Evolutionary conservation across 2,113 vertebrate species (phyloP).

Genomic region (Sapayoa aenigma): DNA sequence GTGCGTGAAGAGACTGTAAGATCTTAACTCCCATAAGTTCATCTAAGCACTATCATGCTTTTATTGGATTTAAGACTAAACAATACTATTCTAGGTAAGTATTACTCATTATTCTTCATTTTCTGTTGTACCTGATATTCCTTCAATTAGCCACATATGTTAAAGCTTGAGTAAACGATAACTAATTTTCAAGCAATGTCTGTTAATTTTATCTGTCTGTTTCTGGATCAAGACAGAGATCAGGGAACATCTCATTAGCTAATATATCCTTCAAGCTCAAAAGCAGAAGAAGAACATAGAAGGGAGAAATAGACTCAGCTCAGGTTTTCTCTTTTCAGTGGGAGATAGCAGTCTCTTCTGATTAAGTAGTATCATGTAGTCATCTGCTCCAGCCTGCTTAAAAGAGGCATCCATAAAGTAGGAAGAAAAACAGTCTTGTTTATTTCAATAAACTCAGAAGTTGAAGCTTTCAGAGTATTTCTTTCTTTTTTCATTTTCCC

Average conservation of each 20-base stretch:
- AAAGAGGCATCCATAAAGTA: background rate
- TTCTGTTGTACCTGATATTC: conserved; percentile 11
- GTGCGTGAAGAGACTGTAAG: background rate
- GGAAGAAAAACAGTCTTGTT: background rate
- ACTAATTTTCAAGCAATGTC: conserved; percentile 6
- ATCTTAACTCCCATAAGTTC: background rate
- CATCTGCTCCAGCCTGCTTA: background rate
- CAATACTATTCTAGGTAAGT: background rate
- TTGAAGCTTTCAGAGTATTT: background rate
- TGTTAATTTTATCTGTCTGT: conserved; percentile 33
- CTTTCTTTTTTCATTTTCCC: background rate
- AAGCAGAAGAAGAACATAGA: background rate
- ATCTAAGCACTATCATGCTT: background rate
- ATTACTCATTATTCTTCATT: conserved; percentile 15
- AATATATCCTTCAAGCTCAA: background rate
- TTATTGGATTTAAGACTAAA: conserved; percentile 14
- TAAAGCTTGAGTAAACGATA: conserved; percentile 33
- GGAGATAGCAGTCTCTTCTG: background rate
- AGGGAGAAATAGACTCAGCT: background rate
- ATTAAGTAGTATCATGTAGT: background rate
- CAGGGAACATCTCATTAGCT: background rate
- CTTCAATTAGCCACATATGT: conserved; percentile 18
- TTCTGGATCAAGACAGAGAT: conserved; percentile 35
- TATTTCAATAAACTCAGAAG: background rate
- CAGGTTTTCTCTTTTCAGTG: background rate